phyloP scores from a whole-genome alignment of 2,113 vertebrate genomes.

The Platichthys flesus region DNA sequence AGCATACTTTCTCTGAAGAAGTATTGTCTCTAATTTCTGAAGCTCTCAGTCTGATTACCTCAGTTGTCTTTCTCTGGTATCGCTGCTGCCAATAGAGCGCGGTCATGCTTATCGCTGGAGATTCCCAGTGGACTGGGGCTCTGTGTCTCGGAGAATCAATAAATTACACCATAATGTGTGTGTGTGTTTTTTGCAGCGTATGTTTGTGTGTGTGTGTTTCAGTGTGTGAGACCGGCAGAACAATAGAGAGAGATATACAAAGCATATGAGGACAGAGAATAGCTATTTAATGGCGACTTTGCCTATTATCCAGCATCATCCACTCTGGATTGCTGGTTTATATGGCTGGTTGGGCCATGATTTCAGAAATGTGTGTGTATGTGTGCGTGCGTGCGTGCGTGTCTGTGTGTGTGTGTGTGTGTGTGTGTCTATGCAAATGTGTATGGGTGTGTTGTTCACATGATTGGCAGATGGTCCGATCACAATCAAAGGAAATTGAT shows the following conservation, averaged over 20 bases:
- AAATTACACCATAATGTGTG: slow-evolving; percentile 36
- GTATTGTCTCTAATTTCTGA: slow-evolving; percentile 15
- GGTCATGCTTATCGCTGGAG: slow-evolving; percentile 60
- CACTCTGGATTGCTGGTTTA: slow-evolving; percentile 37
- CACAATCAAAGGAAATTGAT: slow-evolving; percentile 76
- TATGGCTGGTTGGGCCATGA: slow-evolving; percentile 9
- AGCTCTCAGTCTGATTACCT: slow-evolving; percentile 39
- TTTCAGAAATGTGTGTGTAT: slow-evolving; percentile 20
- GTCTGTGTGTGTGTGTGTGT: slow-evolving; percentile 15
- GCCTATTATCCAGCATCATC: slow-evolving; percentile 48
- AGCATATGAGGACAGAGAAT: slow-evolving; percentile 32
- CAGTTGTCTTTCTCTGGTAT: slow-evolving; percentile 37
- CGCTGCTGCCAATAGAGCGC: slow-evolving; percentile 45
- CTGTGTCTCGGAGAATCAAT: slow-evolving; percentile 66
- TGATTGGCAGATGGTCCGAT: slow-evolving; percentile 73
- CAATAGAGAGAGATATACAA: slow-evolving; percentile 38
- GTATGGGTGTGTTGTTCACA: slow-evolving; percentile 17
- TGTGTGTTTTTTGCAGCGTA: slow-evolving; percentile 13
- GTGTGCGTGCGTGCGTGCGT: slow-evolving; percentile 19
- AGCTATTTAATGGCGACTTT: slow-evolving; percentile 47
- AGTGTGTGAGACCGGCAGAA: slow-evolving; percentile 5
- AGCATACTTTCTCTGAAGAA: neutral
- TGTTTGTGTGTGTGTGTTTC: slow-evolving; percentile 26
- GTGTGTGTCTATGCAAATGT: slow-evolving; percentile 15
- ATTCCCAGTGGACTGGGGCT: slow-evolving; percentile 57